Evolutionary conservation across 2,888 invertebrate genomes (phyloP), one percentile per base, ranked within the genome.

Genomic region (Mythimna ferrago): DNA sequence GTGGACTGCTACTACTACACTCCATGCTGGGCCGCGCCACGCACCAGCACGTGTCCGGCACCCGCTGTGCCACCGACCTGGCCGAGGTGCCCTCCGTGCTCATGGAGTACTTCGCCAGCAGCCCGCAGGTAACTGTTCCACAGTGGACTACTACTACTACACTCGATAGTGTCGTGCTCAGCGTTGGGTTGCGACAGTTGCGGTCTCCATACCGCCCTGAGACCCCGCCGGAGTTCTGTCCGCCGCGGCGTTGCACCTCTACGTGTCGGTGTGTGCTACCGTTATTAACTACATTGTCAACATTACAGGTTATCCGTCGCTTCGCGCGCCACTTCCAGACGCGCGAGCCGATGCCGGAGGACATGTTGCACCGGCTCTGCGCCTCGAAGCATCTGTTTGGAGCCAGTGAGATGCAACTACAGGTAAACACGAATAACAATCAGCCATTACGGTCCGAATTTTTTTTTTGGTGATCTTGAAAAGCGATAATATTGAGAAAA

Each of bases 1-100:
- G 26, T 26, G 26, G 26, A 26, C 26, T 26, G 26, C 26, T 26
- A 26, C 26, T 26, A 26, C 26, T 26, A 26, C 26, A 26, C 26
- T 26, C 26, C 26, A 26, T 26, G 26, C 26, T 26, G 26, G 26
- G 26, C 26, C 26, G 26, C 26, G 26, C 26, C 26, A 6, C 77
- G 32, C 73, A 99, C 95, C 99, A 99, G 94, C 99, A 99, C 95
- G 99, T 99, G 61, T 98, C 99, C 6, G 99, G 99, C 76, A 99
- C 99, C 0, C 97, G 99, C 72, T 99, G 99, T 92, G 92, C 99
- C 82, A 99, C 99, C 6, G 99, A 99, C 96, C 98, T 99, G 91
- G 99, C 99, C 2, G 99, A 99, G 97, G 98, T 99, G 58, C 99
- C 99, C 10, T 99, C 99, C n/a, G 98, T 99, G 76, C 97, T 99